phyloP scores from a whole-genome alignment of 2,113 vertebrate genomes.

The Lepus americanus region DNA sequence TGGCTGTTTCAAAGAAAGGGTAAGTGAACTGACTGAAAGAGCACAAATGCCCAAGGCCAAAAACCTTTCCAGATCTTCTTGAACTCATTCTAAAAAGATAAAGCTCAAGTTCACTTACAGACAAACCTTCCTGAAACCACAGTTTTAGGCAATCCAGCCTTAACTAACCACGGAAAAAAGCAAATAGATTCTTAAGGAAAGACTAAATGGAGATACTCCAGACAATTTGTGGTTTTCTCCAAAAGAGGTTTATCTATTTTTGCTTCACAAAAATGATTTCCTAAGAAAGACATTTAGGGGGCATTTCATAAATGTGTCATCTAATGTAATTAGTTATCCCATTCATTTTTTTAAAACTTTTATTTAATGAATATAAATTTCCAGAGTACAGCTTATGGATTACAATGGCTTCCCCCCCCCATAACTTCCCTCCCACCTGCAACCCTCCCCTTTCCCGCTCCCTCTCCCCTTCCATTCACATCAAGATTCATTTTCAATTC shows the following conservation, averaged over 20 bases:
- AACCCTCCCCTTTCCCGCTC: no score
- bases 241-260: background rate
- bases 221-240: background rate
- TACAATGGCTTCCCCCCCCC: no score
- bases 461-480: no score
- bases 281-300: background rate
- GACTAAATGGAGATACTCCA: background rate
- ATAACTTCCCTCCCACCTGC: no score
- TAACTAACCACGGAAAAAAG: background rate
- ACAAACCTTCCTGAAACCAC: constrained; percentile 19
- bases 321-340: background rate
- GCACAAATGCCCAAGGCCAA: background rate
- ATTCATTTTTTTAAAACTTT: background rate
- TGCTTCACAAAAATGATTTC: constrained; percentile 14
- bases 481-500: no score
- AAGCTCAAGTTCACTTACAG: background rate
- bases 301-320: background rate
- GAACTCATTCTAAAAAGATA: background rate
- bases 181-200: constrained; percentile 29
- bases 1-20: background rate
- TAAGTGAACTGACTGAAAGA: background rate
- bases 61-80: background rate
- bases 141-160: background rate
- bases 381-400: no score
- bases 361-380: no score